Percentiles rank a stretch among this genome's conserved stretches.
Evolutionary conservation across 2,888 invertebrate species (phyloP).

Genomic region (Acronicta alni): DNA sequence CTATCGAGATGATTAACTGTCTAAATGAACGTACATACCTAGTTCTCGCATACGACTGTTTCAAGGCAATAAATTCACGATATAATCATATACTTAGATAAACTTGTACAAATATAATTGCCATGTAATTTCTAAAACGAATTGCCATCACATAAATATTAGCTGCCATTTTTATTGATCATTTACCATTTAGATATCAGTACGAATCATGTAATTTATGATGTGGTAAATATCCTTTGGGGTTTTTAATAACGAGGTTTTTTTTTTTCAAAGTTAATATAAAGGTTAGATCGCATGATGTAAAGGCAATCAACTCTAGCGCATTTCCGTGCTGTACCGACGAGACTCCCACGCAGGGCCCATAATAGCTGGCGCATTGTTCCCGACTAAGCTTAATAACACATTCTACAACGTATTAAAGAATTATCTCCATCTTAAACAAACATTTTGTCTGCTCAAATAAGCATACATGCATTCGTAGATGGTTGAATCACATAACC

Average conservation of each 20-base stretch:
- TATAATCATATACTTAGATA: slow-evolving; percentile 37
- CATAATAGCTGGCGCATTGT: slow-evolving; percentile 61
- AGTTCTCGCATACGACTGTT: background rate
- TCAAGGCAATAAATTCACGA: slow-evolving; percentile 40
- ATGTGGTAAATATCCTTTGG: too few species aligned
- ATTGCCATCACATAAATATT: slow-evolving; percentile 45
- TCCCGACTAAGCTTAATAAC: slow-evolving; percentile 53
- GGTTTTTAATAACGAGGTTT: slow-evolving; percentile 17
- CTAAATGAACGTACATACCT: background rate
- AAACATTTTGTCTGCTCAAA: slow-evolving; percentile 14
- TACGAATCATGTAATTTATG: slow-evolving; percentile 28
- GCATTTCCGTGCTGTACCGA: slow-evolving; percentile 49
- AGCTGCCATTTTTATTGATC: slow-evolving; percentile 45
- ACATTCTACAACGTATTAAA: slow-evolving; percentile 37
- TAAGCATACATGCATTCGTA: slow-evolving; percentile 5
- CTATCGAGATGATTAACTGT: background rate
- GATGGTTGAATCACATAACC: slow-evolving; percentile 14
- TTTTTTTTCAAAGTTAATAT: slow-evolving; percentile 17
- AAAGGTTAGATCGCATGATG: slow-evolving; percentile 43
- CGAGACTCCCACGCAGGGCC: slow-evolving; percentile 55
- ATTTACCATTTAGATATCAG: slow-evolving; percentile 39
- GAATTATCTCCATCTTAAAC: slow-evolving; percentile 41
- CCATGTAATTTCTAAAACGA: slow-evolving; percentile 41
- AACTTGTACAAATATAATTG: slow-evolving; percentile 29
- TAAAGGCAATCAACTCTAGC: slow-evolving; percentile 44